A percentile compares a stretch with the other conserved stretches of the same genome.
Conservation (phyloP, 2,797 vertebrate genomes). For the Triplophysa yarkandensis region DNA sequence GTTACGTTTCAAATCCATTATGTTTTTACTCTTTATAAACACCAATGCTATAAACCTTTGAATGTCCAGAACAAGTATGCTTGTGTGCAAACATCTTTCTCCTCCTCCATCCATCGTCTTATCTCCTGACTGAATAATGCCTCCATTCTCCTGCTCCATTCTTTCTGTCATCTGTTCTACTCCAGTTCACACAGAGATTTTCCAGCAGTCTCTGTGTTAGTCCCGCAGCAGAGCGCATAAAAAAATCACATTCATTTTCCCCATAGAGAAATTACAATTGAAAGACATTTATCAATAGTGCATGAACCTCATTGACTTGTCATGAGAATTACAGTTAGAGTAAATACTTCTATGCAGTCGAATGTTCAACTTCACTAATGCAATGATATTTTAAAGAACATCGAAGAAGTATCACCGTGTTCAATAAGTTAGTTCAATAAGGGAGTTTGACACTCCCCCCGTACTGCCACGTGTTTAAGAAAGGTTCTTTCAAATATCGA, state of each 20-base stretch:
- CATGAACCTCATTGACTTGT: not conserved
- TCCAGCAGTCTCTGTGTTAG: slow-evolving; percentile 9
- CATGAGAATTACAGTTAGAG: not conserved
- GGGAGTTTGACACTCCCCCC: no score
- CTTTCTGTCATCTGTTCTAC: slow-evolving; percentile 14
- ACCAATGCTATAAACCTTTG: no score
- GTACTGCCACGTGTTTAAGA: no score
- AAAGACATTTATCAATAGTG: not conserved
- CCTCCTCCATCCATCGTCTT: slow-evolving; percentile 30
- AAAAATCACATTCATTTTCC: not conserved
- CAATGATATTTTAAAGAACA: no score
- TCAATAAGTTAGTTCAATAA: no score
- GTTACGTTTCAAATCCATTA: not conserved
- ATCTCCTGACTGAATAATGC: slow-evolving; percentile 24
- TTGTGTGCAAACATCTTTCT: slow-evolving; percentile 11
- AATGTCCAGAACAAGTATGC: no score
- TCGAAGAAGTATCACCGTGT: no score
- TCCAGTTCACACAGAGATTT: slow-evolving; percentile 13
- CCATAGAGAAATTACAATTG: not conserved
- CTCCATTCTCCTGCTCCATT: slow-evolving; percentile 5
- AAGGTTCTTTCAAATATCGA: no score
- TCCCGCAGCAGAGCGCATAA: not conserved
- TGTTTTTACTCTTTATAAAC: not conserved
- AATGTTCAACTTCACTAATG: not conserved
- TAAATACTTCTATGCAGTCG: not conserved